phyloP scores from a whole-genome alignment of 2,113 vertebrate species.

The Myiagra hebetior region DNA sequence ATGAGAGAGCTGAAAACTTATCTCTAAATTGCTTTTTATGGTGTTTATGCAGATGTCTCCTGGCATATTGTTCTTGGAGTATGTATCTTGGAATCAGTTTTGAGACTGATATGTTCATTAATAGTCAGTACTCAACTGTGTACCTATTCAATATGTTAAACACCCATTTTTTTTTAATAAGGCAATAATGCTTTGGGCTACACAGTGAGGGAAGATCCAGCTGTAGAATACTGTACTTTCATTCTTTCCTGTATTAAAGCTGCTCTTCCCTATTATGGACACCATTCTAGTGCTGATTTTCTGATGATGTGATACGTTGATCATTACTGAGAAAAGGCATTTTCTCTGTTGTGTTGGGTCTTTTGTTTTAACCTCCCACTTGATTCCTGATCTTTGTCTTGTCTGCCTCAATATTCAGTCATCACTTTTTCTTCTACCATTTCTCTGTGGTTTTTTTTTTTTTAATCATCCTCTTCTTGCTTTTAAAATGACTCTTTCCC shows the following conservation, averaged over 20 bases:
- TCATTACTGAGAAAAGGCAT: neutral
- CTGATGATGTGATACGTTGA: neutral
- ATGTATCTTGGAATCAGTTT: neutral
- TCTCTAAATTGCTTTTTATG: neutral
- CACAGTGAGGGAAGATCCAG: neutral
- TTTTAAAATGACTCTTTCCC: neutral
- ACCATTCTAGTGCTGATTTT: neutral
- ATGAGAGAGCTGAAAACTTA: neutral
- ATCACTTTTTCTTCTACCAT: neutral
- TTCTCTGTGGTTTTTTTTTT: neutral
- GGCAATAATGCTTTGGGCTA: neutral
- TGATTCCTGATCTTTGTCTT: neutral
- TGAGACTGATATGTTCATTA: neutral
- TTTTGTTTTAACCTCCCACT: neutral
- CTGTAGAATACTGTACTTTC: neutral
- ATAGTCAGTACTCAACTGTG: neutral
- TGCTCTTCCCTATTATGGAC: neutral
- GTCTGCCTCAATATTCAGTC: neutral
- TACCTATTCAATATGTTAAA: neutral
- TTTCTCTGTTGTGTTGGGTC: neutral
- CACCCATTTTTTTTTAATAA: neutral
- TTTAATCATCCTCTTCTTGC: neutral
- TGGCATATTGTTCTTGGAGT: neutral
- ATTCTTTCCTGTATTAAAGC: neutral
- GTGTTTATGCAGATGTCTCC: neutral